A percentile compares a stretch with the other conserved stretches of the same genome.
Evolutionary conservation across 2,113 vertebrate genomes (phyloP).

Genomic region (Coptodon bakossiorum): DNA sequence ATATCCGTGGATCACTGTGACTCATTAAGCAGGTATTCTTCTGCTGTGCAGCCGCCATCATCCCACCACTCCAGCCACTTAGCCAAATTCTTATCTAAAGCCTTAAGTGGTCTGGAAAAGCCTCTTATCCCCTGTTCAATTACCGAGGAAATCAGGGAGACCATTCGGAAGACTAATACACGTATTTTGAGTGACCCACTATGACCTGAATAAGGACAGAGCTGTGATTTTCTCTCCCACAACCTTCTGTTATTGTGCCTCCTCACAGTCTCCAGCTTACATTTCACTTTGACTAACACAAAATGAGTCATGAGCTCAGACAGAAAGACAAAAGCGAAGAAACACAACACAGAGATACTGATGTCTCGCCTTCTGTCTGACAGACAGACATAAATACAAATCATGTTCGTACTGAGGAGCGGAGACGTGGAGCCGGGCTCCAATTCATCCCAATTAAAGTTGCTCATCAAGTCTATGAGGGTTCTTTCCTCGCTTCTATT

Average conservation of each 20-base stretch:
- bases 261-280: background rate
- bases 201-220: constrained; percentile 58
- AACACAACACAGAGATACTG: background rate
- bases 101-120: constrained; percentile 33
- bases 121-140: constrained; percentile 30
- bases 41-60: background rate
- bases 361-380: background rate
- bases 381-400: background rate
- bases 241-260: background rate
- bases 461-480: background rate
- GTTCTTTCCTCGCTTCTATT: background rate
- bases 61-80: background rate
- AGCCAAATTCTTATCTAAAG: constrained; percentile 8
- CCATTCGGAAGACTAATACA: background rate
- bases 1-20: background rate
- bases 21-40: background rate
- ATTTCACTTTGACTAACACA: background rate
- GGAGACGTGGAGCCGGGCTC: background rate
- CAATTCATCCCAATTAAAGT: background rate
- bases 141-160: background rate
- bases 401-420: background rate
- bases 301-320: background rate
- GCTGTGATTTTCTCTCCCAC: constrained; percentile 17
- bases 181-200: background rate
- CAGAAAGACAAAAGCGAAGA: background rate